Conservation (phyloP, 2,113 vertebrate species). For the Cottus gobio region DNA sequence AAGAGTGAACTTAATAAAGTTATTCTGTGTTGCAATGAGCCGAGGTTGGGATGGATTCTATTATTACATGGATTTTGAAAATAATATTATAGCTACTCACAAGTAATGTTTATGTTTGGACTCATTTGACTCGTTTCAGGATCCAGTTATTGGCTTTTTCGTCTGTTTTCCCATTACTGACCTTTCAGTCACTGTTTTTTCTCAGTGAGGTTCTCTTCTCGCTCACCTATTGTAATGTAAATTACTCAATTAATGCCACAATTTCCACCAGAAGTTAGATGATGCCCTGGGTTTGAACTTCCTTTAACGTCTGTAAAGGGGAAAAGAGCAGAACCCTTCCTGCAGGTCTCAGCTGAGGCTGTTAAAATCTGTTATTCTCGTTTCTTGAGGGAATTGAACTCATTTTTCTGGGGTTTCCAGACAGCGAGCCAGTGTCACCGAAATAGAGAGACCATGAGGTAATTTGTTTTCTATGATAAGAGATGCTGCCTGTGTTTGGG, state of each 20-base stretch:
- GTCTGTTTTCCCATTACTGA: neutral
- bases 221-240: neutral
- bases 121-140: neutral
- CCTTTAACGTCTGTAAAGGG: neutral
- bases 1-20: neutral
- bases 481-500: conserved; percentile 54
- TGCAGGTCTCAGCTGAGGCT: conserved; percentile 3
- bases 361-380: conserved; percentile 34
- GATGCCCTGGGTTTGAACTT: neutral
- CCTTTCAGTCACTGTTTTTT: neutral
- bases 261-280: neutral
- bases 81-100: neutral
- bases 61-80: neutral
- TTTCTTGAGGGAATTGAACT: conserved; percentile 52
- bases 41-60: neutral
- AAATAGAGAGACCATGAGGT: conserved; percentile 63
- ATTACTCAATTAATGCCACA: neutral
- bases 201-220: conserved; percentile 4
- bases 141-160: neutral
- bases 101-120: neutral
- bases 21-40: conserved; percentile 10
- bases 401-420: conserved; percentile 75
- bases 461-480: conserved; percentile 70
- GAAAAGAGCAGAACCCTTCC: neutral
- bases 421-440: conserved; percentile 68